phyloP scores from a whole-genome alignment of 2,797 vertebrate genomes.

The Cryptoprocta ferox region DNA sequence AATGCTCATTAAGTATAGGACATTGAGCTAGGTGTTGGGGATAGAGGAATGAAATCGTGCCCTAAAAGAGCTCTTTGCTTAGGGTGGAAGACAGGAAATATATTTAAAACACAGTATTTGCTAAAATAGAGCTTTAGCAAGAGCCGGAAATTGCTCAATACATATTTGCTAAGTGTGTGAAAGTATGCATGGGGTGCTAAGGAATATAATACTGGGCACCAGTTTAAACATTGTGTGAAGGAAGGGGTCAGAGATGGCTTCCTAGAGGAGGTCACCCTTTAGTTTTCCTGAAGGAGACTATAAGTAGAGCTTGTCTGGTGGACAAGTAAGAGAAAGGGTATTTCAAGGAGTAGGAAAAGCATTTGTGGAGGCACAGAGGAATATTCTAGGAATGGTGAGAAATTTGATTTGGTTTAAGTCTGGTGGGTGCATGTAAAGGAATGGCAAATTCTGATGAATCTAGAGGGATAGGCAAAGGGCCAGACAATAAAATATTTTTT shows the following conservation, averaged over 20 bases:
- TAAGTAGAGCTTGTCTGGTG: background rate
- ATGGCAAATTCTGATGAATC: background rate
- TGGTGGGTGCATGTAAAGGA: background rate
- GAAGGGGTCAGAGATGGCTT: background rate
- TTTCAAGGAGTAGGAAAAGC: background rate
- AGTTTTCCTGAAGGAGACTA: slow-evolving; percentile 23
- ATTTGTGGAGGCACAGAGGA: background rate
- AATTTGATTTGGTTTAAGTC: background rate
- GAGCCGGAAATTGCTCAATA: background rate
- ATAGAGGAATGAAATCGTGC: slow-evolving; percentile 38
- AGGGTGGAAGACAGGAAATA: slow-evolving; percentile 28
- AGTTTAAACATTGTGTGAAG: background rate
- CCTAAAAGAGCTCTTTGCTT: slow-evolving; percentile 8
- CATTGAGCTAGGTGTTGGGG: background rate
- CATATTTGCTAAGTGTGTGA: background rate
- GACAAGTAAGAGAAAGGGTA: background rate
- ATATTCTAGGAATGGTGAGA: background rate
- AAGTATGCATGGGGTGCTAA: background rate
- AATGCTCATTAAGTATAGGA: slow-evolving; percentile 14
- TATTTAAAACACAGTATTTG: slow-evolving; percentile 41
- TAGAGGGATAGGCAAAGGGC: background rate
- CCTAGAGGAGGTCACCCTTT: background rate
- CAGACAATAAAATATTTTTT: background rate
- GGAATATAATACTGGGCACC: background rate
- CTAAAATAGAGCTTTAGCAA: slow-evolving; percentile 58